Conservation (phyloP, 2,888 invertebrate species). For the Stictocephala bisonia region DNA sequence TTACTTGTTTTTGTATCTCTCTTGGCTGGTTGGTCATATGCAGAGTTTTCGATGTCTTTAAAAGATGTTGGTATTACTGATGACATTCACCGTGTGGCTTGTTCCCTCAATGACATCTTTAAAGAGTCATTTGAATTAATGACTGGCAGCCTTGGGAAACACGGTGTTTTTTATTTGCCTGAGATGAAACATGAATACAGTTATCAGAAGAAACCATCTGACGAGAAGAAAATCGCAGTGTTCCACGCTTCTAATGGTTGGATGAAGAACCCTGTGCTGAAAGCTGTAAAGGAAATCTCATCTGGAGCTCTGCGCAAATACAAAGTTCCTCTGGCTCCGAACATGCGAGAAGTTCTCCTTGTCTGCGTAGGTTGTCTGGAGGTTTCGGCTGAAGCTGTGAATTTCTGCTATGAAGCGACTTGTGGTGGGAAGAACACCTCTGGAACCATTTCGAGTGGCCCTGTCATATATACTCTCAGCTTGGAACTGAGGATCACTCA, state of each 20-base stretch:
- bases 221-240: background rate
- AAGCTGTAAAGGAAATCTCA: background rate
- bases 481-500: constrained; percentile 8
- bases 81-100: constrained; percentile 18
- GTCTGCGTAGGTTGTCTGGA: constrained; percentile 26
- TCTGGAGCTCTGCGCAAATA: constrained; percentile 2
- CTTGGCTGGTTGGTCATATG: too few relatives aligned
- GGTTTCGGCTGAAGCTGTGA: constrained; percentile 15
- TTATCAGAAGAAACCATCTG: background rate
- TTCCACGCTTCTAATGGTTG: constrained; percentile 32
- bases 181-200: constrained; percentile 2
- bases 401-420: constrained; percentile 34
- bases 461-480: background rate
- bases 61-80: constrained; percentile 2
- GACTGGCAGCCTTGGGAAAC: constrained; percentile 25
- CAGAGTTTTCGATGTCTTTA: constrained; percentile 5
- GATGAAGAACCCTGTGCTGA: constrained; percentile 14
- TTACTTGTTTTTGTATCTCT: too few relatives aligned
- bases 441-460: constrained; percentile 5
- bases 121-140: constrained; percentile 32
- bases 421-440: constrained; percentile 8
- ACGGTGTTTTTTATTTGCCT: constrained; percentile 14
- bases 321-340: background rate
- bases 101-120: constrained; percentile 22
- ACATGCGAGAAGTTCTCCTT: background rate